Evolutionary conservation across 1,140 invertebrate genomes (phyloP), one percentile per base, ranked within the genome.

Genomic region (Atta texana): DNA sequence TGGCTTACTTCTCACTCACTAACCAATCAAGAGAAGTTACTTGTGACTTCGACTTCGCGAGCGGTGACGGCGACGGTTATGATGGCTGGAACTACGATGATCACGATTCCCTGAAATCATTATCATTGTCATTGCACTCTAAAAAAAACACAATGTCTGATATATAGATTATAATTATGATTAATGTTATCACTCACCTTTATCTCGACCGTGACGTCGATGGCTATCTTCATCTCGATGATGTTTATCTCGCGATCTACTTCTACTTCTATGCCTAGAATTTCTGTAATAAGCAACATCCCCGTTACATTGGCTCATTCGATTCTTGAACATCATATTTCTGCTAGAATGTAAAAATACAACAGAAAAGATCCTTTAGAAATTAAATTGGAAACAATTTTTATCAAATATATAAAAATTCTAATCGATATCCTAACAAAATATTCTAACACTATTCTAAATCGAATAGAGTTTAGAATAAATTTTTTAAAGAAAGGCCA

Each of bases 1-100:
- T 95, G 94, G 92, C 80, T 94, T 90, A 92, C 88, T 95, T 93
- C 94, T 95, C 94, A 95, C 93, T 95, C 95, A 95, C 95, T 95
- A 95, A 95, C 95, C 94, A 95, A 95, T 95, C 95, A 95, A 95
- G 95, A 93, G 93, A 94, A 93, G 94, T 95, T 95, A 95, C 93
- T 95, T 95, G 94, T 93, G 94, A 95, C 94, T 95, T 94, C 94
- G 94, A 93, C 94, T 95, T 94, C 94, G 92, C 77, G 95, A 95
- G 81, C 95, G 94, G 88, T 95, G 94, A 68, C 95, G 93, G 69
- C 94, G 93, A 53, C 94, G 95, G 69, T 92, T 95, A 69, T 95
- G 94, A 74, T 94, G 93, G 71, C 92, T 94, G 24, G 94, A 93
- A 69, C 90, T 95, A 81, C 94, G 94, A 78, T 95, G 94, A 89